Conservation (phyloP, 2,888 invertebrate genomes). For the Ophioninae sp. region DNA sequence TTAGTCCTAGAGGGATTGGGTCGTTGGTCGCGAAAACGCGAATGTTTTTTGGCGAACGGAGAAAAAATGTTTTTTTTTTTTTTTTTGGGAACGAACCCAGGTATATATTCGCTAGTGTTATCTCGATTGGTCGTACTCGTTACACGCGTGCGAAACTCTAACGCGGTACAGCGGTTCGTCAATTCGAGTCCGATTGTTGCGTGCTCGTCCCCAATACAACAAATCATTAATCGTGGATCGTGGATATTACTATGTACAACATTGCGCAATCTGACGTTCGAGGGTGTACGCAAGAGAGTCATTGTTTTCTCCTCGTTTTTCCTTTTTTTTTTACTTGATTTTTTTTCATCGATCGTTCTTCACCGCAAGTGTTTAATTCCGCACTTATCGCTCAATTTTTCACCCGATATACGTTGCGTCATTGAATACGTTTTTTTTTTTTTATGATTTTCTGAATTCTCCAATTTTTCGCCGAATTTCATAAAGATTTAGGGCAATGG, state of each 20-base stretch:
- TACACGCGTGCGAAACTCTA: neutral
- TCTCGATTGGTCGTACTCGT: neutral
- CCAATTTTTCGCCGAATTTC: neutral
- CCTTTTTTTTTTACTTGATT: conserved; percentile 16
- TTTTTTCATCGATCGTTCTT: conserved; percentile 8
- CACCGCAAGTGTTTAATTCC: conserved; percentile 25
- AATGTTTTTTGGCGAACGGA: neutral
- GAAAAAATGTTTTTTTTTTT: neutral
- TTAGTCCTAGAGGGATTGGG: neutral
- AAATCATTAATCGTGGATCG: conserved; percentile 10
- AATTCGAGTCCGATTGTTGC: neutral
- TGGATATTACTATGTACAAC: conserved; percentile 54
- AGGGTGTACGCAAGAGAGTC: conserved; percentile 35
- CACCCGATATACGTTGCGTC: conserved; percentile 46
- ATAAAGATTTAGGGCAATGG: neutral
- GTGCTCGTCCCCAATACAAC: neutral
- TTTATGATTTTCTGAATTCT: conserved; percentile 5
- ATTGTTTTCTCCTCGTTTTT: conserved; percentile 23
- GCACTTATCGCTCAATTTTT: conserved; percentile 24
- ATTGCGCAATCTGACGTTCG: conserved; percentile 42
- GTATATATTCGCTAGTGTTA: neutral
- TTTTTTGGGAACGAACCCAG: conserved; percentile 1
- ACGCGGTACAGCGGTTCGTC: neutral
- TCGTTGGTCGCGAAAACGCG: neutral
- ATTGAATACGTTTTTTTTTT: conserved; percentile 46